Evolutionary conservation across 2,797 vertebrate genomes (phyloP), one percentile per base, ranked within the genome.

Genomic region (Ctenochaetus hawaiiensis): DNA sequence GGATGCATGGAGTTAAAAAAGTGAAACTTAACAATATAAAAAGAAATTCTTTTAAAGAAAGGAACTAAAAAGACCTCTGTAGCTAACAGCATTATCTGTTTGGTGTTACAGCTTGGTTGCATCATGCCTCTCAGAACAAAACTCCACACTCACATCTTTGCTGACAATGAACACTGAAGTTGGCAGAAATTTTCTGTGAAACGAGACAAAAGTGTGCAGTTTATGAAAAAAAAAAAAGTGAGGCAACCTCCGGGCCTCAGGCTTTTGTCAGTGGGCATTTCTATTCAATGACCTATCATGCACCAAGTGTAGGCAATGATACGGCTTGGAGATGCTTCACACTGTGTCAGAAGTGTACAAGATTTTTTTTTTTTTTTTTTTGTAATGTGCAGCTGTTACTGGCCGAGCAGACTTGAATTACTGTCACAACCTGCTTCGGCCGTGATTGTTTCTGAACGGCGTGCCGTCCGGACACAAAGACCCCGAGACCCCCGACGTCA

Each of bases 141-240:
- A 92, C 91, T 91, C 89, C 89, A 84, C 92, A 92, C 94, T 94
- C 93, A 91, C 93, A 94, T 94, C 94, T 95, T 95, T 93, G 92
- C 94, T 95, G 95, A 95, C 94, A 95, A 95, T 92, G 93, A 95
- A 94, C 92, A 93, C 94, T 95, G 94, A 94, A 95, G 93, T 94
- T 95, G 92, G 94, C 92, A 95, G 94, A 95, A 92, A 88, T 93
- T 94, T 94, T 92, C 94, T 94, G 91, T 93, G 93, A 95, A 95
- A 95, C 88, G 88, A 93, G 93, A 93, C 90, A 90, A 94, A 93
- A 95, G 93, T 93, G 94, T 95, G 91, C 94, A 91, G 90, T 92
- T 94, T 91, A 86, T 89, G 84, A 34, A 34, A 90, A 92, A 88
- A 92, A 89, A 57, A 72, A 82, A 87, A 93, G 92, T 92, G 91